These are phyloP conservation scores for Phengaris arion DNA, from an alignment of 2,888 invertebrate species.

Conservation along the genomic window DNA sequence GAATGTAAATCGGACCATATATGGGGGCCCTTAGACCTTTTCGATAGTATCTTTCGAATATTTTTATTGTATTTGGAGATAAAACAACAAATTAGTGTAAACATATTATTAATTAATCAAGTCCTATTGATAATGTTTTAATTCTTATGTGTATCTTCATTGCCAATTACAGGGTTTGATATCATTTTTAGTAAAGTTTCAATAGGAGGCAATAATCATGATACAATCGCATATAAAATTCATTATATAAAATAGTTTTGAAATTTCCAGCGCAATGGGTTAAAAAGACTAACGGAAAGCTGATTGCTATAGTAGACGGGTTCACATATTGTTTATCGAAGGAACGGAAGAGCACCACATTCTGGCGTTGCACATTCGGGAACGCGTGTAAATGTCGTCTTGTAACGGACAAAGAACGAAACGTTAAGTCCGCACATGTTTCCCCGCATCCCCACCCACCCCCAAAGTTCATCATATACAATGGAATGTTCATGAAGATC, in stretches of 20 bases:
- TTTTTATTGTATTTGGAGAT: too few relatives aligned
- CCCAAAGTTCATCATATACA: conserved; percentile 38
- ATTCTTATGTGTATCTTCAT: too few relatives aligned
- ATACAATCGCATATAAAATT: too few relatives aligned
- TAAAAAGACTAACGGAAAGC: conserved; percentile 35
- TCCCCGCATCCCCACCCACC: conserved; percentile 42
- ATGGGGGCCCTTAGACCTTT: too few relatives aligned
- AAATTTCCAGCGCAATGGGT: conserved; percentile 38
- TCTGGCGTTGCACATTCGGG: conserved; percentile 46
- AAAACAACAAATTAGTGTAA: too few relatives aligned
- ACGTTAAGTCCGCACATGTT: conserved; percentile 36
- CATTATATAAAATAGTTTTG: not conserved
- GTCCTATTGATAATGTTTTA: too few relatives aligned
- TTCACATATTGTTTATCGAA: conserved; percentile 40
- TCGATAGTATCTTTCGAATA: too few relatives aligned
- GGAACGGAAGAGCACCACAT: not conserved
- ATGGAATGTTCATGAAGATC: conserved; percentile 34
- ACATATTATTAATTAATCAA: too few relatives aligned
- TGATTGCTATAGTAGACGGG: conserved; percentile 38
- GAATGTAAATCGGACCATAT: too few relatives aligned
- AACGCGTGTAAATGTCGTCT: conserved; percentile 43
- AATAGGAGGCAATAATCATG: too few relatives aligned
- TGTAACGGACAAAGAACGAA: conserved; percentile 35
- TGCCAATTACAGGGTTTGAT: too few relatives aligned
- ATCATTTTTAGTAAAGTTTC: too few relatives aligned